Evolutionary conservation across 2,797 vertebrate genomes (phyloP), one percentile per base, ranked within the genome.

Genomic region (Acrossocheilus wenchowensis): DNA sequence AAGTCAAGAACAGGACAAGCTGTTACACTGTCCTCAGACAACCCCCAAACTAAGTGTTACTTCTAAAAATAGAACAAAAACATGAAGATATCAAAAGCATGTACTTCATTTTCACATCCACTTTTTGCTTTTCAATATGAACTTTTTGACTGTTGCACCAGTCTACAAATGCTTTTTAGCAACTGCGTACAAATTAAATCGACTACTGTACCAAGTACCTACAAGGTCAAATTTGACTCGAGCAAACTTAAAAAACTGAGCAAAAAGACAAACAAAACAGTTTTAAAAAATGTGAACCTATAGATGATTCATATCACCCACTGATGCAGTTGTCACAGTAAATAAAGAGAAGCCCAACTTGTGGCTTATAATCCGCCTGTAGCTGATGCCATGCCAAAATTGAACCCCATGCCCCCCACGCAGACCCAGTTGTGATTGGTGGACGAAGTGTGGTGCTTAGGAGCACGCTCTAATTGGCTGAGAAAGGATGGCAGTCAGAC

Each of bases 391-490:
- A 74, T 52, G 21, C 69, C 68, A 86, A 52, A 73, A 52, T 45
- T 26, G 64, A 78, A 74, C 69, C 69, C 84, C 4, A 19, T 83
- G 54, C 12, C 41, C 50, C 48, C 52, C n/a, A 34, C 4, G 26
- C 43, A 83, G 43, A 21, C 52, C 34, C 11, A 50, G 39, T 9
- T 62, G 21, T 19, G 39, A 82, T 83, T 83, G 81, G 81, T 60
- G 73, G 74, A 78, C 1, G 26, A 69, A 62, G 21, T 80, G 72
- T 87, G 78, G 72, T 19, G 2, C 77, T 41, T 39, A 74, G n/a
- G 14, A 48, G 36, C 64, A 54, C n/a, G 36, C 34, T 78, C 74
- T 83, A 79, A 88, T 88, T 88, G 87, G 81, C 73, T 64, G 62
- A 78, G 34, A 74, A 57, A 39, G 34, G 60, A 80, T 72, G 21